phyloP scores from a whole-genome alignment of 2,113 vertebrate species.

The Gnathonemus longibarbis region DNA sequence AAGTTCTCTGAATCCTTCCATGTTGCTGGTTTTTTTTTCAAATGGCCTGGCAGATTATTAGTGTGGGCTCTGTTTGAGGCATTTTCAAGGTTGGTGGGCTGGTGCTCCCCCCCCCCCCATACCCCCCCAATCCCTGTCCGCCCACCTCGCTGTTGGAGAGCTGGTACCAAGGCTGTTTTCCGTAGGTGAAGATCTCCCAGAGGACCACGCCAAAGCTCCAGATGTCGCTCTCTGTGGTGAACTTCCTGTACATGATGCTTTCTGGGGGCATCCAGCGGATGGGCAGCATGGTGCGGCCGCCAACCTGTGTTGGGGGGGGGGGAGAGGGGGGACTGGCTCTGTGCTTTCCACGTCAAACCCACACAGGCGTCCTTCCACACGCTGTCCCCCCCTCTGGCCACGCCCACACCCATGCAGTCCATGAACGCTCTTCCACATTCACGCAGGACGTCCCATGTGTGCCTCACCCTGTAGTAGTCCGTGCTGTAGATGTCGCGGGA shows the following conservation, averaged over 20 bases:
- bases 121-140: not conserved
- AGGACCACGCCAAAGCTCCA: constrained; percentile 96
- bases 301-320: constrained; percentile 61
- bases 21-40: not conserved
- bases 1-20: not conserved
- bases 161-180: constrained; percentile 95
- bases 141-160: constrained; percentile 91
- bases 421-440: not conserved
- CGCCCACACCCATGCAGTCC: not conserved
- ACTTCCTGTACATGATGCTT: constrained; percentile 93
- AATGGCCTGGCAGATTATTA: not conserved
- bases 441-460: not conserved
- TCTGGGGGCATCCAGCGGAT: constrained; percentile 98
- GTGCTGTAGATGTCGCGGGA: constrained; percentile 96
- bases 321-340: not conserved
- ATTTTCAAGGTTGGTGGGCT: not conserved
- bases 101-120: too few species aligned
- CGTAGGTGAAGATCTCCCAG: constrained; percentile 97
- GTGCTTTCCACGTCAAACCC: not conserved
- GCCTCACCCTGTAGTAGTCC: constrained; percentile 84
- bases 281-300: constrained; percentile 93
- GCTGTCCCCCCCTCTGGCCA: not conserved
- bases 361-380: not conserved
- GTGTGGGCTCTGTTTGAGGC: not conserved
- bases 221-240: constrained; percentile 90